These are phyloP conservation scores for Lissocephala sabroskyi DNA, from an alignment of 2,888 invertebrate genomes.

Conservation along the genomic window DNA sequence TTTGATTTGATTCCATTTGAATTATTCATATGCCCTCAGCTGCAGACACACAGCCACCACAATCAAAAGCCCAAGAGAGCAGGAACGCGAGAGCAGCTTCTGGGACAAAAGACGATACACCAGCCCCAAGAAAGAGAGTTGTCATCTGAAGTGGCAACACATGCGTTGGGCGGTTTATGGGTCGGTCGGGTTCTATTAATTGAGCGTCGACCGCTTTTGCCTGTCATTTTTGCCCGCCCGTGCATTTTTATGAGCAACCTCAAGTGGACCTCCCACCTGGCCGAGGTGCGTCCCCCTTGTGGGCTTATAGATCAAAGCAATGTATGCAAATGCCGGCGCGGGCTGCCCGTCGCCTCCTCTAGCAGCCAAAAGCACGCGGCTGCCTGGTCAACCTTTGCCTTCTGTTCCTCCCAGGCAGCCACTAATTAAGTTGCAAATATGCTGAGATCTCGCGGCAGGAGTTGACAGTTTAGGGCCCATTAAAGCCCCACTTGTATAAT, in stretches of 20 bases:
- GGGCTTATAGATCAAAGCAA: conserved; percentile 54
- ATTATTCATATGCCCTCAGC: conserved; percentile 51
- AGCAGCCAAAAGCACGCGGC: not conserved
- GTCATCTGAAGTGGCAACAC: conserved; percentile 59
- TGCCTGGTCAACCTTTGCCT: not conserved
- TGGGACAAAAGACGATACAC: too few relatives aligned
- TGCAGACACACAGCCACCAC: too few relatives aligned
- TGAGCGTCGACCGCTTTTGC: conserved; percentile 1
- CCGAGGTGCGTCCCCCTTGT: conserved; percentile 16
- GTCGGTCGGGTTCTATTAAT: conserved; percentile 6
- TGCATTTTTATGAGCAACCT: conserved; percentile 41
- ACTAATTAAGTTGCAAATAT: conserved; percentile 55
- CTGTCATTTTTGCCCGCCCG: conserved; percentile 14
- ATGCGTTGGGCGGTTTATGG: conserved; percentile 32
- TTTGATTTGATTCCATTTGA: conserved; percentile 53
- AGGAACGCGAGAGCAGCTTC: conserved; percentile 4
- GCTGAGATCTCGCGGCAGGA: conserved; percentile 9
- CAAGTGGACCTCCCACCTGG: conserved; percentile 11
- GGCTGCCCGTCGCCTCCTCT: not conserved
- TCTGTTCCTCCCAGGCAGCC: conserved; percentile 8
- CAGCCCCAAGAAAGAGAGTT: too few relatives aligned
- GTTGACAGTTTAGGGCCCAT: conserved; percentile 53
- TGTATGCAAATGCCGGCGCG: conserved; percentile 64
- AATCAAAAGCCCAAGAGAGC: too few relatives aligned
- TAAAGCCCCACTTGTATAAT: conserved; percentile 58